Base-by-base conservation (phyloP, 2,113 vertebrate species). In the Festucalex cinctus region DNA sequence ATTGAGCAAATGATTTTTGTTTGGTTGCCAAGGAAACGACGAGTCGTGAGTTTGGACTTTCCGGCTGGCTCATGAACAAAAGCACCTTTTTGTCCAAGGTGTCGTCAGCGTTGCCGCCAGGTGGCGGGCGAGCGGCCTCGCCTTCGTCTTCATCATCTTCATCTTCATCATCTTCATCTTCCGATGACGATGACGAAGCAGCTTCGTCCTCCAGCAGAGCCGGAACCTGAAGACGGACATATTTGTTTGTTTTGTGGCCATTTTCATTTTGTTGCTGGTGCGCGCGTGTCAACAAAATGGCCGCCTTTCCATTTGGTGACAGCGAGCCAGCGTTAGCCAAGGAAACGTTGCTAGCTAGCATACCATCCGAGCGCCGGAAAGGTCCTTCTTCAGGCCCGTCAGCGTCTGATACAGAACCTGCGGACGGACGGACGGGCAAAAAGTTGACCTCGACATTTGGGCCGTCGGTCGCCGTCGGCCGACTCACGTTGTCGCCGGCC, bases 321-420 rank as follows among this genome's bases (percentile, higher is more conserved):
- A n/a, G n/a, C n/a, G n/a, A n/a, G n/a, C n/a, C n/a, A n/a, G n/a
- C n/a, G n/a, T n/a, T n/a, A n/a, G n/a, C n/a, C n/a, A n/a, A n/a
- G n/a, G n/a, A n/a, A n/a, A n/a, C n/a, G n/a, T n/a, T n/a, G n/a
- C n/a, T n/a, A n/a, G n/a, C n/a, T n/a, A n/a, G n/a, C n/a, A n/a
- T n/a, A 99, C 97, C 89, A 85, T 94, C 70, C 98, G 96, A 69
- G 96, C 94, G 43, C 96, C 97, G 0, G 96, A 96, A 51, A 99
- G 92, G 78, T 99, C 95, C 83, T 96, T 96, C 90, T 92, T 98
- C 78, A 99, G 75, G 63, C 97, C 97, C 0, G 91, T 96, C 66
- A 99, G 93, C 0, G 96, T 98, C 81, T 96, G 97, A 68, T 99
- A 99, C 6, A 99, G 88, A 86, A 99, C 91, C 96, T 99, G 86